Percentiles rank a stretch among this genome's conserved stretches.
phyloP scores from a whole-genome alignment of 1,140 invertebrate genomes.

The Nixonia krombeini region DNA sequence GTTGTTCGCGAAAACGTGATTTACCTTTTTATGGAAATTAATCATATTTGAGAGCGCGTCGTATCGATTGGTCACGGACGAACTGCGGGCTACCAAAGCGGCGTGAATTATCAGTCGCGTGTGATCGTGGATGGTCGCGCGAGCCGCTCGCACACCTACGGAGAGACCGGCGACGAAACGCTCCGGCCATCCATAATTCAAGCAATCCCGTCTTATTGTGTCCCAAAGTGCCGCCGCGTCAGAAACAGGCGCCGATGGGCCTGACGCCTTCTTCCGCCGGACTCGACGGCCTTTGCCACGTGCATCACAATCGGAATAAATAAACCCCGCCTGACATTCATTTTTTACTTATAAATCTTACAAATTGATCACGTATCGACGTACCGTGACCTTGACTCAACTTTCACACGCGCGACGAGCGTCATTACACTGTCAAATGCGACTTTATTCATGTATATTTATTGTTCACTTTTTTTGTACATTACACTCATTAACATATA shows the following conservation, averaged over 20 bases:
- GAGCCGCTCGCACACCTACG: neutral
- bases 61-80: constrained; percentile 15
- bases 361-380: too few species aligned
- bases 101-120: constrained; percentile 36
- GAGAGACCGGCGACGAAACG: constrained; percentile 28
- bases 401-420: too few species aligned
- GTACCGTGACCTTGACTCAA: too few species aligned
- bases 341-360: too few species aligned
- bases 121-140: constrained; percentile 34
- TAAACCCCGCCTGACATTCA: too few species aligned
- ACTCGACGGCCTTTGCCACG: neutral
- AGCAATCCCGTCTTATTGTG: constrained; percentile 36
- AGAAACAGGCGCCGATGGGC: constrained; percentile 24
- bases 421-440: too few species aligned
- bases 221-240: constrained; percentile 23
- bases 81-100: constrained; percentile 17
- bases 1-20: too few species aligned
- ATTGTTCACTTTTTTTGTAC: too few species aligned
- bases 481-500: too few species aligned
- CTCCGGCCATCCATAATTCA: constrained; percentile 47
- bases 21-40: too few species aligned
- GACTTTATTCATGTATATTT: too few species aligned
- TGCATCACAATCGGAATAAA: neutral
- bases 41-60: neutral
- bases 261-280: constrained; percentile 22